A percentile compares a stretch with the other conserved stretches of the same genome.
Evolutionary conservation across 1,140 invertebrate genomes (phyloP).

Genomic region (Asbolus verrucosus): DNA sequence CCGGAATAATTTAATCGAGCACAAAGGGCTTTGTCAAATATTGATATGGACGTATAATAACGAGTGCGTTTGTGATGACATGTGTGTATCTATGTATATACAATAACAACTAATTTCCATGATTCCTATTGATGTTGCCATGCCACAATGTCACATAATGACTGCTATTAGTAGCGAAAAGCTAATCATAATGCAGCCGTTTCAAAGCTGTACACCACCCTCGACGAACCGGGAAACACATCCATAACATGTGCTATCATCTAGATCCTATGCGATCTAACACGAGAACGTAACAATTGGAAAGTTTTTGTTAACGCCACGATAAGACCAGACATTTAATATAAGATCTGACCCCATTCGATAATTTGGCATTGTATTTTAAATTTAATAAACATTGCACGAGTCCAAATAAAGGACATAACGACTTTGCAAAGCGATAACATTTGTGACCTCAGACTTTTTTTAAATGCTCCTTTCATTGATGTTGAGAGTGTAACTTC

Average conservation of each 20-base stretch:
- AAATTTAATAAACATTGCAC: neutral
- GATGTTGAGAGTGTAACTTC: no score
- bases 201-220: neutral
- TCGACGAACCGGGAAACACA: neutral
- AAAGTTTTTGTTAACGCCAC: neutral
- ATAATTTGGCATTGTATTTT: constrained; percentile 7
- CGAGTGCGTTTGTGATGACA: constrained; percentile 47
- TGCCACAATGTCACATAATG: constrained; percentile 50
- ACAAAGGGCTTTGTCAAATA: constrained; percentile 54
- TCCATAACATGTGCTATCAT: no score
- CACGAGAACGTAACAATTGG: neutral
- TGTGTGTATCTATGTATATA: constrained; percentile 48
- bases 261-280: no score
- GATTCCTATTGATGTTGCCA: constrained; percentile 54
- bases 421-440: constrained; percentile 3
- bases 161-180: constrained; percentile 52
- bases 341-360: neutral
- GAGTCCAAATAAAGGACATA: constrained; percentile 2
- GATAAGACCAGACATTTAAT: neutral
- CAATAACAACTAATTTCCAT: constrained; percentile 59
- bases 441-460: neutral
- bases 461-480: no score
- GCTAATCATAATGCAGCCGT: constrained; percentile 37
- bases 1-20: constrained; percentile 49
- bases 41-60: constrained; percentile 51